Base-by-base conservation (phyloP, 2,113 vertebrate genomes). In the Mormyrus lacerda region DNA sequence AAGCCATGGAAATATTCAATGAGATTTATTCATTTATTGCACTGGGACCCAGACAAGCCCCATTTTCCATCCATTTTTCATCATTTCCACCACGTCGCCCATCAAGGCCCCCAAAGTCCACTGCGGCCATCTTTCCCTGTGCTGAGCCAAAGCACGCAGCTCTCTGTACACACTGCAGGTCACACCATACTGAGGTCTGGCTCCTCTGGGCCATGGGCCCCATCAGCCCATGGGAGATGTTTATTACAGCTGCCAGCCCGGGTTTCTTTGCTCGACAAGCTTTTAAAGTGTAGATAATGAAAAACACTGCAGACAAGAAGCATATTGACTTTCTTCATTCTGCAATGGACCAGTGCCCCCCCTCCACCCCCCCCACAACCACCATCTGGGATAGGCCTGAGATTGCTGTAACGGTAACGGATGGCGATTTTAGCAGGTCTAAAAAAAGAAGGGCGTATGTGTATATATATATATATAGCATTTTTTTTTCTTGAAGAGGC, bases 1-100 rank as follows among this genome's bases (percentile, higher is more conserved):
- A 89, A 88, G 90, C 91, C 90, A 90, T 51, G 93, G 90, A 93
- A 91, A 93, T 92, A 91, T 87, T 90, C 90, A 50, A 50, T 10
- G 58, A 90, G 58, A 69, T 88, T 48, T 88, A 48, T 88, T 45
- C 44, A 87, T 87, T 53, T 82, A 39, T 83, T 88, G 65, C 87
- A 24, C 69, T 51, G 65, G 42, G 61, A 88, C 87, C 35, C 17
- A 6, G 47, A 76, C 47, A 50, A 76, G 27, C n/a, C 24, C n/a
- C 44, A 47, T 85, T 27, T 50, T 27, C 47, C 83, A 31, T 13
- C 44, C 44, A 31, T 35, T 87, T 87, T 87, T 87, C 85, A 51
- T 27, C 11, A 35, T 87, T 55, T 53, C 50, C 50, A 47, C 83
- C 21, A n/a, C 24, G 11, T 31, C 24, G 50, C n/a, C 82, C 42